phyloP scores from a whole-genome alignment of 1,140 invertebrate species.

The Leptopilina boulardi region DNA sequence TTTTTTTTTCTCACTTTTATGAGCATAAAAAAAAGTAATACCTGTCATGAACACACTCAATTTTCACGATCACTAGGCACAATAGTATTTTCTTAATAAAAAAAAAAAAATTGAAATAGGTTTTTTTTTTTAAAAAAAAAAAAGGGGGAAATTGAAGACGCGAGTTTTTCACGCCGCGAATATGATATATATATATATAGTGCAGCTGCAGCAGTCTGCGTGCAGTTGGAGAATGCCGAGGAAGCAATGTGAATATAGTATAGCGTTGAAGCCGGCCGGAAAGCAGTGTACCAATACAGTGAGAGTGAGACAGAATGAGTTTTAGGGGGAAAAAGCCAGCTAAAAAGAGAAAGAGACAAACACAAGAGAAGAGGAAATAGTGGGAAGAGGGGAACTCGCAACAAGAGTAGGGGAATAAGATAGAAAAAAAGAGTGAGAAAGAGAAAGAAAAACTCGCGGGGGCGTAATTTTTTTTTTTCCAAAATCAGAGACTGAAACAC shows the following conservation, averaged over 20 bases:
- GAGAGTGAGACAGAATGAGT: constrained; percentile 37
- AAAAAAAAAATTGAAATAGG: too few relatives aligned
- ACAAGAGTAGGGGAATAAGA: constrained; percentile 40
- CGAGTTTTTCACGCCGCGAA: constrained; percentile 43
- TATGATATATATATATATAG: too few relatives aligned
- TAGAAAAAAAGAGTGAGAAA: constrained; percentile 13
- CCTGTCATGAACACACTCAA: constrained; percentile 46
- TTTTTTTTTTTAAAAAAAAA: too few relatives aligned
- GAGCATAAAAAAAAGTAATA: neutral
- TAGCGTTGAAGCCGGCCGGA: constrained; percentile 62
- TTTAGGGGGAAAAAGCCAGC: constrained; percentile 36
- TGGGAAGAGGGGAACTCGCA: constrained; percentile 45
- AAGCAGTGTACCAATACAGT: constrained; percentile 53
- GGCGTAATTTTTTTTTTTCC: constrained; percentile 15
- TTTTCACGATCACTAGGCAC: constrained; percentile 40
- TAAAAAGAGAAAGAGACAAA: constrained; percentile 42
- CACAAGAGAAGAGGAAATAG: constrained; percentile 37
- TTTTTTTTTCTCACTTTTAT: neutral
- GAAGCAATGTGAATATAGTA: constrained; percentile 51
- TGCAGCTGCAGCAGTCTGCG: constrained; percentile 72
- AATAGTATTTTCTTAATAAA: neutral
- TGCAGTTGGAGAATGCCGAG: constrained; percentile 68
- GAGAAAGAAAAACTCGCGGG: constrained; percentile 45
- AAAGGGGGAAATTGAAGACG: neutral
- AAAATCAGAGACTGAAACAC: neutral